phyloP scores from a whole-genome alignment of 2,797 vertebrate genomes.

The Pseudochirops cupreus region DNA sequence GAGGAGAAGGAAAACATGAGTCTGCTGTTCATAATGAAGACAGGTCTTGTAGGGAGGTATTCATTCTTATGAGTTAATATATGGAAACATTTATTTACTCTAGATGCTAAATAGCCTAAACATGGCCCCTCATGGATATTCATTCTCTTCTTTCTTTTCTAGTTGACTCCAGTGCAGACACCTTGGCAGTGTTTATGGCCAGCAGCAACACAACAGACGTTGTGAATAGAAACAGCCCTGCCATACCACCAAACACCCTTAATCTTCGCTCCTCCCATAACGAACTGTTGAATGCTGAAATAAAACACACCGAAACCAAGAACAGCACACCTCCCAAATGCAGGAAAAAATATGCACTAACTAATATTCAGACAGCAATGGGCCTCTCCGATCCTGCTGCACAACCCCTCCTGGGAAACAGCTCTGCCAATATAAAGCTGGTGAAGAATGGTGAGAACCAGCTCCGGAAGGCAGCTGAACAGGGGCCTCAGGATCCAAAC shows the following conservation, averaged over 20 bases:
- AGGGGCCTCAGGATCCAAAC: constrained; percentile 92
- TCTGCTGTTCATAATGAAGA: neutral
- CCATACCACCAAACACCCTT: constrained; percentile 93
- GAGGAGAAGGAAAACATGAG: neutral
- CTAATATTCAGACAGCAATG: constrained; percentile 94
- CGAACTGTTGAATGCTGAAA: constrained; percentile 93
- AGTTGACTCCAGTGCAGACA: constrained; percentile 86
- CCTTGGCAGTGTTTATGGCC: constrained; percentile 94
- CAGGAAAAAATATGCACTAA: constrained; percentile 94
- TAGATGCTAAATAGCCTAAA: neutral
- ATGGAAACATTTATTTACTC: neutral
- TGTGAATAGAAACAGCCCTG: constrained; percentile 88
- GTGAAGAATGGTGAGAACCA: constrained; percentile 99
- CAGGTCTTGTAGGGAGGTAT: neutral
- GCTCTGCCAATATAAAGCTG: constrained; percentile 94
- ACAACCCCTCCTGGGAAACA: constrained; percentile 87
- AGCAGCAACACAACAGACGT: constrained; percentile 91
- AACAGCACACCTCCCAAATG: constrained; percentile 93
- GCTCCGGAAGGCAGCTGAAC: constrained; percentile 94
- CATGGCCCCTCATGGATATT: rapidly evolving
- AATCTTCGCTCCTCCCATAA: constrained; percentile 96
- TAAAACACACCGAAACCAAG: constrained; percentile 90
- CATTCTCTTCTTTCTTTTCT: constrained; percentile 61
- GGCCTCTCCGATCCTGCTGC: constrained; percentile 91
- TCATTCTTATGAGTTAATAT: neutral